Evolutionary conservation across 2,888 invertebrate genomes (phyloP), one percentile per base, ranked within the genome.

Genomic region (Crepidodera aurea): DNA sequence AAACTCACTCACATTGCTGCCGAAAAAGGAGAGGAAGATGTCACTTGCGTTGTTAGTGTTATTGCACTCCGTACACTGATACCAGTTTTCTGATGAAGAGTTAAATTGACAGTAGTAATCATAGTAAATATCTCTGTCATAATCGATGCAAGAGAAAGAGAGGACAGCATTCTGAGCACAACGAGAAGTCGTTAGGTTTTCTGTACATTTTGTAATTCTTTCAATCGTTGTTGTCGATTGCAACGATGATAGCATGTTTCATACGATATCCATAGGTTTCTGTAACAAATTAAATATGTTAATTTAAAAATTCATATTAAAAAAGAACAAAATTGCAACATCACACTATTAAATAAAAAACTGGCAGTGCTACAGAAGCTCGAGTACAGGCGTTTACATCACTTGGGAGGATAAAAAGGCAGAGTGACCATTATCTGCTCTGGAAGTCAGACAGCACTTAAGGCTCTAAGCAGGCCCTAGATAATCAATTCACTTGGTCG

Each of bases 31-130:
- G 34, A 72, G 69, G 8, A 68, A 48, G 1, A 73, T 18, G 32
- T 70, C 61, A 8, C 50, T 63, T 18, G 67, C 69, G 18, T n/a
- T n/a, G n/a, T 68, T 66, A 48, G 71, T 72, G 51, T 64, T 40
- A 53, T 67, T 65, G 57, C 76, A 77, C 7, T 66, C 71, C 3
- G 60, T 68, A 62, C 76, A 77, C 10, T 64, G 50, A 63, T 71
- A 73, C 39, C 56, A 44, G 34, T 62, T 54, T 6, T 60, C 60
- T 2, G 60, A 62, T 13, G 67, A 62, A 44, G 65, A 60, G 42
- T 68, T 66, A 46, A 61, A 60, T 34, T 72, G 70, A 67, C 77
- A 77, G 56, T 69, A 71, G 68, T 70, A 77, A 62, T 74, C 75
- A 6, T 53, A 13, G 62, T 70, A 58, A 39, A 70, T 55, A 18